phyloP scores from a whole-genome alignment of 1,140 invertebrate genomes.

The Drosophila auraria region DNA sequence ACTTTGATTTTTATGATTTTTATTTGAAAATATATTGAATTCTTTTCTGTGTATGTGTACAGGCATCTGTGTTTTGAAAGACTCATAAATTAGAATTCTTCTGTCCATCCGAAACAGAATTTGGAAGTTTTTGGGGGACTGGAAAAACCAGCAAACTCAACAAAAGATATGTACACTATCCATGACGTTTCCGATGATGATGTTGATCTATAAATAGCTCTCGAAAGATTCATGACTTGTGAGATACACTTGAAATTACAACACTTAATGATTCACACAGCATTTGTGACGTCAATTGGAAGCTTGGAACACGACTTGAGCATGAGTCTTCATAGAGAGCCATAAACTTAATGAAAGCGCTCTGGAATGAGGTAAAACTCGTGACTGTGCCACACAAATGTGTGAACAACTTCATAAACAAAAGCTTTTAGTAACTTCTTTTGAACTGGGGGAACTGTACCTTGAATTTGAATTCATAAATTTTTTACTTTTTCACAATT shows the following conservation, averaged over 20 bases:
- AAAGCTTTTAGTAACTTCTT: constrained; percentile 45
- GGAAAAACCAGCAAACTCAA: constrained; percentile 5
- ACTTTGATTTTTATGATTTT: not conserved
- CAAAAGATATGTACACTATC: constrained; percentile 4
- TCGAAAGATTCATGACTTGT: constrained; percentile 10
- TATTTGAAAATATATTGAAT: not conserved
- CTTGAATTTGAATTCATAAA: constrained; percentile 33
- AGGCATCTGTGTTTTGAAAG: constrained; percentile 24
- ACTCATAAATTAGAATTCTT: constrained; percentile 21
- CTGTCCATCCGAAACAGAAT: not conserved
- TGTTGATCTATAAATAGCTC: constrained; percentile 28
- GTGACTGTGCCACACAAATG: constrained; percentile 40
- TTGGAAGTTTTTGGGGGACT: constrained; percentile 9
- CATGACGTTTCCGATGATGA: constrained; percentile 30
- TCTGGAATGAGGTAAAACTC: constrained; percentile 18
- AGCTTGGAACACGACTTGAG: constrained; percentile 16
- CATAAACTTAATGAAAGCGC: constrained; percentile 1
- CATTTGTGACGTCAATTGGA: constrained; percentile 40
- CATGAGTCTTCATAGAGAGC: not conserved
- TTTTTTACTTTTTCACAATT: constrained; percentile 15
- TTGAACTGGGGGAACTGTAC: constrained; percentile 54
- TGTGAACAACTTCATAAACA: constrained; percentile 61
- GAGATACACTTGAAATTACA: constrained; percentile 36
- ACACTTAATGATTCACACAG: constrained; percentile 32
- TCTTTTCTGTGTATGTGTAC: constrained; percentile 8